These are phyloP conservation scores for Dynastes hyllus DNA, from an alignment of 2,888 invertebrate genomes.

Conservation along the genomic window DNA sequence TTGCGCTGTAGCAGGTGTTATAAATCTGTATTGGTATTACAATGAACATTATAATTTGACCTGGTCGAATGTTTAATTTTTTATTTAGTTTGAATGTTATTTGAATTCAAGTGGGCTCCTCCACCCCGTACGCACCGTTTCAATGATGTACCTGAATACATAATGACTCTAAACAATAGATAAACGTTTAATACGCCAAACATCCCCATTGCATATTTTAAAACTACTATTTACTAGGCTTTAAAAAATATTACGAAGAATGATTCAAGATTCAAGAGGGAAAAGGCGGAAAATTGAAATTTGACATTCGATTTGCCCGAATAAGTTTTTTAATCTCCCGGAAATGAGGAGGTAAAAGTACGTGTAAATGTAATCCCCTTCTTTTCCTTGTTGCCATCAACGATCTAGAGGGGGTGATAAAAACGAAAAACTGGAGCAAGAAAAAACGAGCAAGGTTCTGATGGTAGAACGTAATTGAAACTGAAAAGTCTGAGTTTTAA, in stretches of 20 bases:
- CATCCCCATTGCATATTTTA: no score
- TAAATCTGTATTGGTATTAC: no score
- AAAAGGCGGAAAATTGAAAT: constrained; percentile 43
- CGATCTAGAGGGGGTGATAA: background rate
- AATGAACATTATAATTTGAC: no score
- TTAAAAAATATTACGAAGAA: background rate
- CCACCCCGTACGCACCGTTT: no score
- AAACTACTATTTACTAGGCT: no score
- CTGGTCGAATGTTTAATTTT: no score
- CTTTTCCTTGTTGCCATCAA: constrained; percentile 27
- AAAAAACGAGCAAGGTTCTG: constrained; percentile 11
- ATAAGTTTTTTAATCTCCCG: constrained; percentile 47
- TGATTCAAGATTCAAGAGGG: background rate
- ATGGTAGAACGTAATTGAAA: constrained; percentile 34
- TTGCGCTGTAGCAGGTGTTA: no score
- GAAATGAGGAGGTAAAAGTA: constrained; percentile 44
- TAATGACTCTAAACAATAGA: no score
- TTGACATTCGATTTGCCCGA: constrained; percentile 46
- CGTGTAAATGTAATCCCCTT: constrained; percentile 45
- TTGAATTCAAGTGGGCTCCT: no score
- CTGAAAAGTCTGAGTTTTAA: constrained; percentile 46
- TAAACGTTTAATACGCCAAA: no score
- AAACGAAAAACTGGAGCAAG: constrained; percentile 8
- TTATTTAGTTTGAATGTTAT: no score
- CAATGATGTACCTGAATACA: no score